Percentiles rank a stretch among this genome's conserved stretches.
These are phyloP conservation scores for Copidosoma floridanum DNA, from an alignment of 1,140 invertebrate species.

Conservation along the genomic window DNA sequence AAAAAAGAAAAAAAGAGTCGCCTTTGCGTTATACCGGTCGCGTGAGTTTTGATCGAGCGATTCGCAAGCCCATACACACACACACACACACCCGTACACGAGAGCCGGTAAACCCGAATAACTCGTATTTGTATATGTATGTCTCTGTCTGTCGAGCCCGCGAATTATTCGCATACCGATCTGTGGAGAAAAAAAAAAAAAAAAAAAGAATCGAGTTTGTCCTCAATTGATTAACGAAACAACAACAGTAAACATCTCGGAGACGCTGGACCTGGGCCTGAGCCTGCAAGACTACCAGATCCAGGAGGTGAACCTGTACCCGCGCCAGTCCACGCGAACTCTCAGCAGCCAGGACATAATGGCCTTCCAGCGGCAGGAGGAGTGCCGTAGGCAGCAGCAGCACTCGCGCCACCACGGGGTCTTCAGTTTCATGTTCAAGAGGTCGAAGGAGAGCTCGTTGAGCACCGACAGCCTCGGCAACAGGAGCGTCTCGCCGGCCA, in stretches of 20 bases:
- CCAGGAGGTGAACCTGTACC: conserved; percentile 65
- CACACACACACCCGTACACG: too few relatives aligned
- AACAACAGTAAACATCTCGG: conserved; percentile 66
- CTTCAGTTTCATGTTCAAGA: conserved; percentile 59
- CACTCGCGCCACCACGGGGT: conserved; percentile 37
- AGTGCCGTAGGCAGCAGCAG: conserved; percentile 56
- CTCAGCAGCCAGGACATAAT: conserved; percentile 66
- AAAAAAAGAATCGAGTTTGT: too few relatives aligned
- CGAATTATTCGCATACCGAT: too few relatives aligned
- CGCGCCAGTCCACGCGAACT: conserved; percentile 48
- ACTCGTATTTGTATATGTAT: too few relatives aligned
- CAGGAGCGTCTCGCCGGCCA: conserved; percentile 56
- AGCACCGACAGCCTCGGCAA: conserved; percentile 56
- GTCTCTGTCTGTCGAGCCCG: too few relatives aligned
- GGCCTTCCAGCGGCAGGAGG: conserved; percentile 61
- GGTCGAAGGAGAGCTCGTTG: conserved; percentile 53
- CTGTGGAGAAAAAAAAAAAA: too few relatives aligned
- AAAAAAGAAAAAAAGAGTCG: too few relatives aligned
- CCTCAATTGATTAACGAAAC: too few relatives aligned
- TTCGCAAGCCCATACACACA: too few relatives aligned
- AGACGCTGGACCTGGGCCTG: conserved; percentile 60
- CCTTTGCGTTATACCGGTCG: too few relatives aligned
- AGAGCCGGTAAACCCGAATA: too few relatives aligned
- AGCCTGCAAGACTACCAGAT: conserved; percentile 66
- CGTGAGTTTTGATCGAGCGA: too few relatives aligned